phyloP scores from a whole-genome alignment of 2,888 invertebrate species.

The Andrena fulva region DNA sequence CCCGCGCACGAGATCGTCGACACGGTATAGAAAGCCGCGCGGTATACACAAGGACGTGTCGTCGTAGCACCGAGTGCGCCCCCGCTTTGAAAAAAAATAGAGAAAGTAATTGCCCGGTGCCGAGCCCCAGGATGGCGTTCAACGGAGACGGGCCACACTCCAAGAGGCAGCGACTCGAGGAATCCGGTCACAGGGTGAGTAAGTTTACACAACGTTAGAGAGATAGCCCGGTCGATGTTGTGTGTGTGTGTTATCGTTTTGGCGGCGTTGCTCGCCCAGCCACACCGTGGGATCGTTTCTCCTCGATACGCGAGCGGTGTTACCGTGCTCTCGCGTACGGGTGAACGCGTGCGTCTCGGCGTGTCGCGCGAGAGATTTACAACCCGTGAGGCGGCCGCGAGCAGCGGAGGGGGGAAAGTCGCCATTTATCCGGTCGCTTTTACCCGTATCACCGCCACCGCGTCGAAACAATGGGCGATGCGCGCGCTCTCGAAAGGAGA shows the following conservation, averaged over 20 bases:
- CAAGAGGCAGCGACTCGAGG: conserved; percentile 84
- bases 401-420: conserved; percentile 66
- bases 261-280: background rate
- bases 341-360: conserved; percentile 57
- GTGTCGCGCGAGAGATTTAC: conserved; percentile 61
- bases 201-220: conserved; percentile 21
- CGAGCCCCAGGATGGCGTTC: conserved; percentile 83
- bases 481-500: conserved; percentile 65
- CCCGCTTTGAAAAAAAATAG: conserved; percentile 20
- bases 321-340: background rate
- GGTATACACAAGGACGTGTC: conserved; percentile 63
- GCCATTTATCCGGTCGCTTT: conserved; percentile 76
- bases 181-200: conserved; percentile 83
- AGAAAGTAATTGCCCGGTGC: conserved; percentile 60
- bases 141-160: conserved; percentile 85
- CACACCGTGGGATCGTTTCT: background rate
- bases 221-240: background rate
- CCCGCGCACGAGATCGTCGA: conserved; percentile 68
- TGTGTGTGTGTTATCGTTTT: background rate
- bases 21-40: conserved; percentile 57
- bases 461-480: conserved; percentile 71
- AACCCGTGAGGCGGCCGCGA: conserved; percentile 51
- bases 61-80: conserved; percentile 62
- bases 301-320: background rate
- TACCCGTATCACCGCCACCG: conserved; percentile 67